phyloP scores from a whole-genome alignment of 2,113 vertebrate species.

The Puma concolor region DNA sequence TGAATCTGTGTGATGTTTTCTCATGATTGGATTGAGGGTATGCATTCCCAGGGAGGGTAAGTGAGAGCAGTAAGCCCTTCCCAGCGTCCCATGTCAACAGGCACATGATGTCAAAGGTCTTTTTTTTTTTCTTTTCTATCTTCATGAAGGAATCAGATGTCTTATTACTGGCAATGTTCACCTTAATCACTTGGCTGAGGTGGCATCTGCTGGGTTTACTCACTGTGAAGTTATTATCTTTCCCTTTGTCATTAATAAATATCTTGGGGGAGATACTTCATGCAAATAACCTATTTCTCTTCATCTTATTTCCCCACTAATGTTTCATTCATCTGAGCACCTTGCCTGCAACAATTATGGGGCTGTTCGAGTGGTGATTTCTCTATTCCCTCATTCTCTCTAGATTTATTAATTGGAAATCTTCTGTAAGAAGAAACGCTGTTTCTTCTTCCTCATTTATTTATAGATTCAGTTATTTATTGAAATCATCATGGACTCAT shows the following conservation, averaged over 20 bases:
- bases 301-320: neutral
- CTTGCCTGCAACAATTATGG: neutral
- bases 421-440: neutral
- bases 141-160: neutral
- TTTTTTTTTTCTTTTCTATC: too few species aligned
- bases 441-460: neutral
- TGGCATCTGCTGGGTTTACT: neutral
- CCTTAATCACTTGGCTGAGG: neutral
- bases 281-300: neutral
- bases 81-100: neutral
- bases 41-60: neutral
- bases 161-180: neutral
- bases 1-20: neutral
- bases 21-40: neutral
- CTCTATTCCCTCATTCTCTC: neutral
- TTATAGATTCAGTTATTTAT: conserved; percentile 28
- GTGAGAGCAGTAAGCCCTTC: neutral
- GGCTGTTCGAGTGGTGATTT: neutral
- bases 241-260: neutral
- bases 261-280: neutral
- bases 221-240: neutral
- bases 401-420: conserved; percentile 13
- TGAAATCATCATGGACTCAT: neutral
- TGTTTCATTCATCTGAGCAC: neutral
- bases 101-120: neutral